Conservation (phyloP, 2,888 invertebrate genomes). For the Nowickia ferox region DNA sequence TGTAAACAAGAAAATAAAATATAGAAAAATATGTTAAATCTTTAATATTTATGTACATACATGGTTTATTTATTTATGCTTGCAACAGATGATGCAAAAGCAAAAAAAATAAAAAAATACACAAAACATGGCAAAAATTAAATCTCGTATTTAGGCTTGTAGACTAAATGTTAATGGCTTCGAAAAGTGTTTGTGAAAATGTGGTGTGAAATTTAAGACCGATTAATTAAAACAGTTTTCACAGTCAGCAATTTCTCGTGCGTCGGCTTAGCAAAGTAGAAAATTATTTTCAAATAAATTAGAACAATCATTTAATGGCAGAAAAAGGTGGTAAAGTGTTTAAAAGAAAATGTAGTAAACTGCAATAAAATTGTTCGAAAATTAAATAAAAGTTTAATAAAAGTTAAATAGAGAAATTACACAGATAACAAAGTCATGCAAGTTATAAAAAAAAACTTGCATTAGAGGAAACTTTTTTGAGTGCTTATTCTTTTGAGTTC, state of each 20-base stretch:
- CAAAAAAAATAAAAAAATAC: too few relatives aligned
- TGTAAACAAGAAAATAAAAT: conserved; percentile 45
- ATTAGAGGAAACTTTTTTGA: too few relatives aligned
- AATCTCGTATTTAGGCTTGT: conserved; percentile 52
- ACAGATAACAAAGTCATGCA: too few relatives aligned
- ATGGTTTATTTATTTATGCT: conserved; percentile 12
- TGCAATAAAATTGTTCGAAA: background rate
- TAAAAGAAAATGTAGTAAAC: background rate
- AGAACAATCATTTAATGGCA: background rate
- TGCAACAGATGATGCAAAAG: conserved; percentile 21
- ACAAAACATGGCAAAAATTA: background rate
- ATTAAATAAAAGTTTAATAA: background rate
- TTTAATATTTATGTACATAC: conserved; percentile 15
- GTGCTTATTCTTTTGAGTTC: too few relatives aligned
- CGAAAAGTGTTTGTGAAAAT: conserved; percentile 30
- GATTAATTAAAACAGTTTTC: conserved; percentile 60
- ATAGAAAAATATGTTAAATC: conserved; percentile 37
- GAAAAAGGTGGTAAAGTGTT: background rate
- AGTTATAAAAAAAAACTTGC: too few relatives aligned
- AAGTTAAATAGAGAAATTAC: background rate
- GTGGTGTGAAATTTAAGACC: conserved; percentile 36
- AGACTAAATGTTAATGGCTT: conserved; percentile 49
- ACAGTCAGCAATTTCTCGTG: conserved; percentile 23
- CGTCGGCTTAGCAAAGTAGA: background rate
- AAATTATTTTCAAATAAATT: background rate